These are phyloP conservation scores for Plagodis dolabraria DNA, from an alignment of 2,888 invertebrate species.

Conservation along the genomic window DNA sequence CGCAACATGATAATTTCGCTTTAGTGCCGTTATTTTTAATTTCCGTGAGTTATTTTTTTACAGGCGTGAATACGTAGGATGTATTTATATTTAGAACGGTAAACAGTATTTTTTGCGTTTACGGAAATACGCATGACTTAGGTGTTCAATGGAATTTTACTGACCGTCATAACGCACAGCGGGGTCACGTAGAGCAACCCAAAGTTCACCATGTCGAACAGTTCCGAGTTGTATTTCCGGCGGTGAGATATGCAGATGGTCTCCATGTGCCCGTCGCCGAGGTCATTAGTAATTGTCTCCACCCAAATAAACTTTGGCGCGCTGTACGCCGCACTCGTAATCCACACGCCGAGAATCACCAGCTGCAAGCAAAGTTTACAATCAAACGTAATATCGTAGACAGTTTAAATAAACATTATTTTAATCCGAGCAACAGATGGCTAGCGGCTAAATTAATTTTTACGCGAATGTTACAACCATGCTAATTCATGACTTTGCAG, in stretches of 20 bases:
- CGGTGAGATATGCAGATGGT: constrained; percentile 91
- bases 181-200: constrained; percentile 93
- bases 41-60: no score
- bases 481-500: constrained; percentile 13
- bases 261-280: constrained; percentile 85
- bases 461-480: constrained; percentile 15
- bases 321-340: constrained; percentile 92
- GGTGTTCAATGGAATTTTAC: constrained; percentile 45
- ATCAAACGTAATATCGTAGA: constrained; percentile 21
- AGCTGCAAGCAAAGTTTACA: constrained; percentile 76
- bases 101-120: no score
- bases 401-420: constrained; percentile 24
- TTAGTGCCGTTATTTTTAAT: no score
- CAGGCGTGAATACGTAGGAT: no score
- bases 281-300: constrained; percentile 88
- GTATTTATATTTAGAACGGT: no score
- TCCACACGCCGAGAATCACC: constrained; percentile 92
- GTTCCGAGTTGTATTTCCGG: constrained; percentile 90
- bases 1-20: no score
- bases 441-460: constrained; percentile 22
- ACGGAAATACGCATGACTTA: not conserved
- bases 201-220: constrained; percentile 93
- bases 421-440: constrained; percentile 23
- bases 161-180: constrained; percentile 91
- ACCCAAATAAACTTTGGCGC: constrained; percentile 94